phyloP scores from a whole-genome alignment of 2,113 vertebrate species.

The human region DNA sequence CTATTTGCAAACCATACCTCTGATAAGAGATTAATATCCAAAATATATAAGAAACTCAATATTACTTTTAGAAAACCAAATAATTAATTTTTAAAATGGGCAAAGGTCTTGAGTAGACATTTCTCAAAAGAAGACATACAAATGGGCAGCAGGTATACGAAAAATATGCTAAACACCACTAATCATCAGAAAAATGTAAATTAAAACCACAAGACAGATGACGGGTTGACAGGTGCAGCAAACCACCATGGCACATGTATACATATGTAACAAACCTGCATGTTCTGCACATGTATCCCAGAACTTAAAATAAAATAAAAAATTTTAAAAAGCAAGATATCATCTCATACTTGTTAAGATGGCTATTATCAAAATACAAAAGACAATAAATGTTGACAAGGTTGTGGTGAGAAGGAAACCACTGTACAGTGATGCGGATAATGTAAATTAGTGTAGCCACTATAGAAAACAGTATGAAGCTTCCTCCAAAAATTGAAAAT shows the following conservation, averaged over 20 bases:
- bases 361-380: background rate
- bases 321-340: background rate
- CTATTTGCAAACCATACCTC: background rate
- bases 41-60: background rate
- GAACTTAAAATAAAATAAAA: background rate
- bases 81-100: background rate
- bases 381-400: background rate
- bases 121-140: background rate
- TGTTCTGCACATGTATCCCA: too few relatives aligned
- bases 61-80: background rate
- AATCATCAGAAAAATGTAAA: background rate
- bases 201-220: background rate
- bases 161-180: background rate
- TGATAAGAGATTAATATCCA: background rate
- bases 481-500: background rate
- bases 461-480: background rate
- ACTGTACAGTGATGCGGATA: background rate
- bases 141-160: background rate
- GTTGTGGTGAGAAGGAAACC: background rate
- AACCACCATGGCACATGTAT: too few relatives aligned
- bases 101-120: background rate
- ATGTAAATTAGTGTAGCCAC: background rate
- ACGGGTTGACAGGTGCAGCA: too few relatives aligned
- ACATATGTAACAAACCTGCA: too few relatives aligned
- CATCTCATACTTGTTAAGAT: background rate